Base-by-base conservation (phyloP, 2,888 invertebrate species). In the Selenia dentaria region DNA sequence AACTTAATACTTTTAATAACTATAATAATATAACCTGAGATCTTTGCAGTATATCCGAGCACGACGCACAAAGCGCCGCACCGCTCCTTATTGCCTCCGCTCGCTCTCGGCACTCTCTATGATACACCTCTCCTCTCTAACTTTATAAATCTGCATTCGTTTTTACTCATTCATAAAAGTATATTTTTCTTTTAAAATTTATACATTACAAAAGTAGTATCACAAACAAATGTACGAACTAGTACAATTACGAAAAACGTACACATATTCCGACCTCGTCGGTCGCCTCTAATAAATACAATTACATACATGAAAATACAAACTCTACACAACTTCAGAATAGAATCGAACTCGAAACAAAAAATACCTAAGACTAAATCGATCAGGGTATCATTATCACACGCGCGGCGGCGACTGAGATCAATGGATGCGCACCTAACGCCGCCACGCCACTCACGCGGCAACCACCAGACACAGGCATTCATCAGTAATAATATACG, bases 151-250 rank as follows among this genome's bases (percentile, higher is more conserved):
- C 78, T 82, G 81, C 80, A 74, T 79, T 74, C 82, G 74, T 79
- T 76, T 16, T 79, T 80, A 46, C 76, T 74, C 78, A 81, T 79
- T 80, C 80, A 83, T 83, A 83, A 83, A 84, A 85, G 79, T 85
- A 87, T 87, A 83, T 81, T 75, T 74, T 76, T 82, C 81, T 74
- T 82, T 85, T 79, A 79, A 82, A 79, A 78, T 88, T 86, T 86
- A 86, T 86, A 85, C 83, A 89, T 90, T 89, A 90, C 88, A 90
- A 88, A 88, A 86, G 91, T 91, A 91, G 90, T 91, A 91, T 91
- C 91, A 91, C 91, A 91, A 91, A 91, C 85, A 89, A 91, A 90
- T 88, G 90, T 91, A 91, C 90, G 78, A 88, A 85, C 88, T 86
- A 87, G 89, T 88, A 86, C 85, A 85, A 81, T 83, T 85, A 87